phyloP scores from a whole-genome alignment of 1,140 invertebrate species.

The Nymphalis io region DNA sequence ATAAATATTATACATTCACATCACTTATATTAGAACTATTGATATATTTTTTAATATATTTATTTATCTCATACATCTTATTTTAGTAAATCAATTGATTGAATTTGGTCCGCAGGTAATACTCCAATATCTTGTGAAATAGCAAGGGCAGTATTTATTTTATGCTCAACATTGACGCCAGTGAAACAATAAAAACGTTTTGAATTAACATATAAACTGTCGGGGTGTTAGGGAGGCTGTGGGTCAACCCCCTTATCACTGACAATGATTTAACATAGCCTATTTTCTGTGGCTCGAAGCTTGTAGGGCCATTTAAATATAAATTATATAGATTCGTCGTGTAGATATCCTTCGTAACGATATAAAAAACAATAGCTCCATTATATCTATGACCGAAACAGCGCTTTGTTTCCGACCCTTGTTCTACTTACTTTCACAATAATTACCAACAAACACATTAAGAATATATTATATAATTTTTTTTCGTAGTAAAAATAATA shows the following conservation, averaged over 20 bases:
- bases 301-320: conserved; percentile 18
- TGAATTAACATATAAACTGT: conserved; percentile 56
- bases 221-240: conserved; percentile 6
- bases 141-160: conserved; percentile 26
- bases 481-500: neutral
- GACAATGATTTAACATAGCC: conserved; percentile 36
- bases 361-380: conserved; percentile 28
- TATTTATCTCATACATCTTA: no score
- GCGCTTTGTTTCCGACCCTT: conserved; percentile 18
- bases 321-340: conserved; percentile 22
- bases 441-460: conserved; percentile 13
- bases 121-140: conserved; percentile 22
- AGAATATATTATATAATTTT: neutral
- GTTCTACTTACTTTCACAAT: conserved; percentile 4
- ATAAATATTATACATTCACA: no score
- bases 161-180: conserved; percentile 34
- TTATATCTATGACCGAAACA: conserved; percentile 16
- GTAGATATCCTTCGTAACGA: conserved; percentile 8
- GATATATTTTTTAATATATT: no score
- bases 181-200: conserved; percentile 50
- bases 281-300: conserved; percentile 25
- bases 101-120: neutral
- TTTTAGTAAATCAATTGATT: neutral
- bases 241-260: conserved; percentile 19
- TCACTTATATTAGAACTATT: no score